Evolutionary conservation across 2,888 invertebrate species (phyloP), one percentile per base, ranked within the genome.

Genomic region (Taenaris catops): DNA sequence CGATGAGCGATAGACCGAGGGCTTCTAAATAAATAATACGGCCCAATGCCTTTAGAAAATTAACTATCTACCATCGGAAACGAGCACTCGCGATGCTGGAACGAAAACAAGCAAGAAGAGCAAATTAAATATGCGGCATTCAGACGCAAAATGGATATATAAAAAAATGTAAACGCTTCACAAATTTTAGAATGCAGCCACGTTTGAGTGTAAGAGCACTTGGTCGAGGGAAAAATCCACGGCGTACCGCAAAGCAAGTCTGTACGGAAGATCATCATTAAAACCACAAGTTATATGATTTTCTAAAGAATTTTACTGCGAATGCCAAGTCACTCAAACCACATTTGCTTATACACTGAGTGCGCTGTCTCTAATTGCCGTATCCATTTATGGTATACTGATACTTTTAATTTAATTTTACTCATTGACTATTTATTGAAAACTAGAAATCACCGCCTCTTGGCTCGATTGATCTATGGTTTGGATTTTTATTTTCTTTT

Each of bases 261-360:
- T 32, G 33, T 31, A 19, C 45, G 42, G 45, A 47, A 47, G 42
- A 45, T 45, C 44, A 44, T 45, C 47, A 47, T 49, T 46, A 48
- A 46, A 47, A 41, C 45, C 44, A 44, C 48, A 49, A 50, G 44
- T 47, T 45, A 44, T 44, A 35, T 44, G 41, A 47, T 50, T 47
- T 49, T 41, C 44, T 45, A 49, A 48, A 45, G 48, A 45, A 47
- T 50, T 47, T 38, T 28, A 46, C 38, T 32, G 43, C 36, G 34
- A 42, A 42, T 42, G 43, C 36, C 21, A 27, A 45, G 37, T 46
- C 40, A 41, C 36, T 36, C 40, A 40, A 40, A 43, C 43, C 34
- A 24, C 45, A 48, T 36, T 43, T 43, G 39, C 45, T 28, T 40
- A 37, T 26, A 35, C 21, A 28, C 25, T 26, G 23, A 34, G 8